phyloP scores from a whole-genome alignment of 2,797 vertebrate species.

The Threskiornis aethiopicus region DNA sequence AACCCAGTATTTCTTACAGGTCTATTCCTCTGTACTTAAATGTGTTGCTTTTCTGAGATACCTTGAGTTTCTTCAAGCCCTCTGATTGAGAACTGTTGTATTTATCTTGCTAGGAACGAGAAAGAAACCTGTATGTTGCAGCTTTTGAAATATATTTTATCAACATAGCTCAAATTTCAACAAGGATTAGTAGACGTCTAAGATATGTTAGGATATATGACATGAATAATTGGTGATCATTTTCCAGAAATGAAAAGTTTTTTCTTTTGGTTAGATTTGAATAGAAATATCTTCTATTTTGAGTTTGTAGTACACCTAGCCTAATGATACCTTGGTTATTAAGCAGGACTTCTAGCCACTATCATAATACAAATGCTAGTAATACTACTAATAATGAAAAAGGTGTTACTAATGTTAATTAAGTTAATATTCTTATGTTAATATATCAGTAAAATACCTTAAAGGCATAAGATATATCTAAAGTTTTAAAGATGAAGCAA shows the following conservation, averaged over 20 bases:
- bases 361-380: not conserved
- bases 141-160: not conserved
- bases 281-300: not conserved
- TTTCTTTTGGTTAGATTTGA: not conserved
- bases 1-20: not conserved
- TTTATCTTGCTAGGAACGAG: not conserved
- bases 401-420: not conserved
- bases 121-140: not conserved
- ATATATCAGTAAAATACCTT: not conserved
- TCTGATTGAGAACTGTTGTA: not conserved
- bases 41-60: not conserved
- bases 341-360: not conserved
- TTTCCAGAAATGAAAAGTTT: not conserved
- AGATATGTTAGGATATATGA: accelerated
- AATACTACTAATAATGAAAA: not conserved
- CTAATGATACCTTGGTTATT: not conserved
- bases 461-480: not conserved
- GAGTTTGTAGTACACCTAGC: not conserved
- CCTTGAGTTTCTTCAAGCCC: not conserved
- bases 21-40: not conserved
- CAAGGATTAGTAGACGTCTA: not conserved
- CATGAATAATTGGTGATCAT: not conserved
- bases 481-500: not conserved
- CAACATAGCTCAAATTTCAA: not conserved
- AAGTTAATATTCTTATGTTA: not conserved